Evolutionary conservation across 2,888 invertebrate species (phyloP).

Genomic region (Mythimna loreyi): DNA sequence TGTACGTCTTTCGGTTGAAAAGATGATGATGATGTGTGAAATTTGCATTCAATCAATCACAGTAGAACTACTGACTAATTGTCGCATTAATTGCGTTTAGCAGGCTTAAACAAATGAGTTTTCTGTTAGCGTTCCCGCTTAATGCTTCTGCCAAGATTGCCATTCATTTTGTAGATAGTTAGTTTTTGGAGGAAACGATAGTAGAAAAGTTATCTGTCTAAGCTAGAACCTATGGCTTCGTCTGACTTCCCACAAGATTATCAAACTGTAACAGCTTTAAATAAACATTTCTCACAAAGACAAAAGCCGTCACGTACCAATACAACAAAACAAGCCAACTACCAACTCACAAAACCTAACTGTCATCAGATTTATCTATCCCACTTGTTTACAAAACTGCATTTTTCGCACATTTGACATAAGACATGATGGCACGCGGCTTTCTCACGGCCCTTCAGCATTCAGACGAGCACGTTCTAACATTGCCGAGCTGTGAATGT

Average conservation of each 20-base stretch:
- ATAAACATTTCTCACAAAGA: neutral
- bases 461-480: slow-evolving; percentile 74
- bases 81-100: neutral
- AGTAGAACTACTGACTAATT: no score
- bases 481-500: slow-evolving; percentile 77
- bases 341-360: slow-evolving; percentile 41
- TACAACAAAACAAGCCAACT: neutral
- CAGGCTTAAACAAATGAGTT: no score
- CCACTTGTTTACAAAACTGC: slow-evolving; percentile 59
- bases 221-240: neutral
- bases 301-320: slow-evolving; percentile 17
- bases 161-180: no score
- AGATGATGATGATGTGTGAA: no score
- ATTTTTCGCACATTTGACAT: slow-evolving; percentile 69
- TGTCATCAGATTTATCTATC: slow-evolving; percentile 47
- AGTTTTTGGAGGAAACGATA: no score
- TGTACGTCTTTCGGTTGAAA: no score
- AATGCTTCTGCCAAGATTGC: no score
- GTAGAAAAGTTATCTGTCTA: no score
- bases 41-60: no score
- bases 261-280: neutral
- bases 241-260: neutral
- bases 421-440: slow-evolving; percentile 76
- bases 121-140: no score
- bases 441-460: slow-evolving; percentile 83